phyloP scores from a whole-genome alignment of 2,888 invertebrate genomes.

The Gisinianus flammeolus region DNA sequence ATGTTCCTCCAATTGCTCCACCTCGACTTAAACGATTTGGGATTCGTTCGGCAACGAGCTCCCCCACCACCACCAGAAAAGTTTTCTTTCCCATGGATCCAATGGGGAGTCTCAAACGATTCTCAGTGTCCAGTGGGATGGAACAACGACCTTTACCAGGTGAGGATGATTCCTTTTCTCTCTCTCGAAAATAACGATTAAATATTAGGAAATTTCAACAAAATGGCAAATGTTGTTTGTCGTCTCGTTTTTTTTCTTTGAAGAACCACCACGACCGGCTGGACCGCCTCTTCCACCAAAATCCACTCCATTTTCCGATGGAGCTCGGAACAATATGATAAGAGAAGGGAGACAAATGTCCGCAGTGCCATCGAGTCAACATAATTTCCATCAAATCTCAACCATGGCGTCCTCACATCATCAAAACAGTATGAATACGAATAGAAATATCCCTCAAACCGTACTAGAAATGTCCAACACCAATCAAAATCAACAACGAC shows the following conservation, averaged over 20 bases:
- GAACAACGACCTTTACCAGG: conserved; percentile 66
- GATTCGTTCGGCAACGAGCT: conserved; percentile 51
- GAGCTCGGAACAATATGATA: background rate
- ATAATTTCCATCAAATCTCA: conserved; percentile 3
- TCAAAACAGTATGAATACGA: background rate
- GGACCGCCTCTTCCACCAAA: conserved; percentile 48
- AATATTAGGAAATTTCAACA: no score
- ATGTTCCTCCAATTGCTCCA: conserved; percentile 69
- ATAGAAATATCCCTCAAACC: conserved; percentile 52
- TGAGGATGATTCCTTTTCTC: no score
- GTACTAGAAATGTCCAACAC: conserved; percentile 53
- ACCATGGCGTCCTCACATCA: no score
- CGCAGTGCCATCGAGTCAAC: background rate
- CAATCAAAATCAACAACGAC: background rate
- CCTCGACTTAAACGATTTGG: conserved; percentile 64
- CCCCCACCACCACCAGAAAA: conserved; percentile 50
- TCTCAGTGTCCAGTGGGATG: conserved; percentile 55
- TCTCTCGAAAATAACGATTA: no score
- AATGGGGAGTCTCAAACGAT: conserved; percentile 64
- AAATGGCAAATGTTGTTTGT: no score
- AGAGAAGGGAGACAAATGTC: background rate
- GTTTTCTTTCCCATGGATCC: conserved; percentile 62
- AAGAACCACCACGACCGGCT: conserved; percentile 63
- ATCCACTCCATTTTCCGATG: background rate
- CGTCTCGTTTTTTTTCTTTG: no score